Percentiles rank a stretch among this genome's conserved stretches.
These are phyloP conservation scores for Phymastichus coffea DNA, from an alignment of 1,140 invertebrate species.

Conservation along the genomic window DNA sequence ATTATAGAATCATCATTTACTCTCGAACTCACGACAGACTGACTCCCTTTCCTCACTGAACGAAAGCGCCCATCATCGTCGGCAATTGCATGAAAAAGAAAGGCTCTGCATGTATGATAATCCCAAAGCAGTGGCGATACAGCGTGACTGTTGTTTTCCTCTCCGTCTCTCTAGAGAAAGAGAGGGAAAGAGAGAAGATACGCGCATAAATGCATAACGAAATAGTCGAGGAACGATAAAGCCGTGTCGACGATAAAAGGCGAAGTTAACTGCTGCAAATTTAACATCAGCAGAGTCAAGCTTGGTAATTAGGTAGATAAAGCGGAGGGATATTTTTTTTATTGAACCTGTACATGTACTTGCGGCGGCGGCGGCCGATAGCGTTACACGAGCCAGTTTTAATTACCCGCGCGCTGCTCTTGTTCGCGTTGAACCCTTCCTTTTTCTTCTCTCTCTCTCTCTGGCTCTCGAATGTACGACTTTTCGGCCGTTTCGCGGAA, in stretches of 20 bases:
- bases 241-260: background rate
- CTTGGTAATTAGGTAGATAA: conserved; percentile 23
- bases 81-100: no score
- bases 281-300: background rate
- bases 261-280: background rate
- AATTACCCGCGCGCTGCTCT: conserved; percentile 18
- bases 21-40: background rate
- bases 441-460: no score
- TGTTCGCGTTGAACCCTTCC: no score
- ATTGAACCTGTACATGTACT: background rate
- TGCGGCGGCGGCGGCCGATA: background rate
- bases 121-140: no score
- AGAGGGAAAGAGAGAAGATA: background rate
- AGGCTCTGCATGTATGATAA: no score
- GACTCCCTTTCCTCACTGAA: background rate
- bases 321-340: conserved; percentile 14
- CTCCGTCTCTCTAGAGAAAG: background rate
- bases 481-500: conserved; percentile 11
- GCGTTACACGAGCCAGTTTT: conserved; percentile 11
- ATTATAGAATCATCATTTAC: background rate
- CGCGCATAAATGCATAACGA: background rate
- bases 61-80: no score
- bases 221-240: background rate
- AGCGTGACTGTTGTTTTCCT: background rate
- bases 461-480: background rate